These are phyloP conservation scores for Strigamia transsilvanica DNA, from an alignment of 2,888 invertebrate species.

Conservation along the genomic window DNA sequence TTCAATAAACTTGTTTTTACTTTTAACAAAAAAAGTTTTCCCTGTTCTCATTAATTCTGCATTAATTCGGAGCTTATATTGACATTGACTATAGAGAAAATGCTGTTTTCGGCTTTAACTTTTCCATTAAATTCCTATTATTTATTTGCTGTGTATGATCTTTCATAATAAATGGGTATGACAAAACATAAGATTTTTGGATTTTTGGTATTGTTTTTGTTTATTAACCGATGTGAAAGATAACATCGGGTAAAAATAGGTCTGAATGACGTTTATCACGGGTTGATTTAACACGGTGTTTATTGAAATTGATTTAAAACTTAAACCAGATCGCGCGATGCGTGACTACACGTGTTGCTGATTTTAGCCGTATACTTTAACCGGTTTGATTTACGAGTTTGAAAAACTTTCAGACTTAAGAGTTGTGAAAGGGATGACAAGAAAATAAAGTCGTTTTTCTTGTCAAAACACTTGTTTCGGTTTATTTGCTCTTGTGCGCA, in stretches of 20 bases:
- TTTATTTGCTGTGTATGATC: neutral
- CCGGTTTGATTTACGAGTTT: conserved; percentile 20
- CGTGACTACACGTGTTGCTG: too few species aligned
- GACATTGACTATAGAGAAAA: too few species aligned
- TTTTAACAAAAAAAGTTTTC: too few species aligned
- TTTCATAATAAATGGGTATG: neutral
- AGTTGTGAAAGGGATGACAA: neutral
- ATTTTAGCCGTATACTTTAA: neutral
- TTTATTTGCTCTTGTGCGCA: conserved; percentile 11
- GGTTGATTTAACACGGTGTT: neutral
- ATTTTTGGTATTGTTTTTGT: too few species aligned
- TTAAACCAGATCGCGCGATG: neutral
- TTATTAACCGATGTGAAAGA: too few species aligned
- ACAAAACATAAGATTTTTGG: too few species aligned
- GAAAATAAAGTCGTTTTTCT: neutral
- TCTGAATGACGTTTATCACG: neutral
- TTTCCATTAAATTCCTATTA: conserved; percentile 4
- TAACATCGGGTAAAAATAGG: neutral
- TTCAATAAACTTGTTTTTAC: too few species aligned
- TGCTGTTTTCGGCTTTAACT: neutral
- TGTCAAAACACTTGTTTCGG: conserved; percentile 16
- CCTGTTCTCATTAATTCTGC: too few species aligned
- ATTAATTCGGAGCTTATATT: too few species aligned
- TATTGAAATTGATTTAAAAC: conserved; percentile 18
- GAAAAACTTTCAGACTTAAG: neutral